Conservation (phyloP, 1,140 invertebrate genomes). For the Diachasma alloeum region DNA sequence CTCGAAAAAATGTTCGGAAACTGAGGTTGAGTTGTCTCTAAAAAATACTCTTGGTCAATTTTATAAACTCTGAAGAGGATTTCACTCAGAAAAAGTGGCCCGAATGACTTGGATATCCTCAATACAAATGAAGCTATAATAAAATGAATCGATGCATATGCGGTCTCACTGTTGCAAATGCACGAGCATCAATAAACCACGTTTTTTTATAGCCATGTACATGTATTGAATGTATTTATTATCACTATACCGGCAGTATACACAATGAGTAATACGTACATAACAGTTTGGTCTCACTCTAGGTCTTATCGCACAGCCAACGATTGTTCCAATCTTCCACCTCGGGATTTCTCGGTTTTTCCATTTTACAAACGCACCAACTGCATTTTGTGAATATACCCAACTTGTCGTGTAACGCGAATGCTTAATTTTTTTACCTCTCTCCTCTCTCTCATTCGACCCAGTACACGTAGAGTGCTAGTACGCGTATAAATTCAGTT, state of each 20-base stretch:
- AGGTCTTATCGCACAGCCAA: not conserved
- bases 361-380: not conserved
- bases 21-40: too few species aligned
- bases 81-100: too few species aligned
- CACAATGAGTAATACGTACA: not conserved
- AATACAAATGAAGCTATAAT: too few species aligned
- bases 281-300: not conserved
- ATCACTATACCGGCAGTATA: not conserved
- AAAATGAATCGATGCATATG: too few species aligned
- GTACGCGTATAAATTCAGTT: too few species aligned
- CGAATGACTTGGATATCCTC: too few species aligned
- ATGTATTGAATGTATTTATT: not conserved
- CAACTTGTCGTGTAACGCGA: not conserved
- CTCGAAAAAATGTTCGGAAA: too few species aligned
- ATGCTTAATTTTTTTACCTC: not conserved
- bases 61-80: too few species aligned
- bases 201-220: not conserved
- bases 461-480: not conserved
- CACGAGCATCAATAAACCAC: not conserved
- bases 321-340: conserved; percentile 6
- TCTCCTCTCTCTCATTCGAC: not conserved
- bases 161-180: not conserved
- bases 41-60: too few species aligned
- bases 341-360: not conserved
- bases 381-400: not conserved